These are phyloP conservation scores for Eulemur rubriventer DNA, from an alignment of 2,797 vertebrate genomes.

Conservation along the genomic window DNA sequence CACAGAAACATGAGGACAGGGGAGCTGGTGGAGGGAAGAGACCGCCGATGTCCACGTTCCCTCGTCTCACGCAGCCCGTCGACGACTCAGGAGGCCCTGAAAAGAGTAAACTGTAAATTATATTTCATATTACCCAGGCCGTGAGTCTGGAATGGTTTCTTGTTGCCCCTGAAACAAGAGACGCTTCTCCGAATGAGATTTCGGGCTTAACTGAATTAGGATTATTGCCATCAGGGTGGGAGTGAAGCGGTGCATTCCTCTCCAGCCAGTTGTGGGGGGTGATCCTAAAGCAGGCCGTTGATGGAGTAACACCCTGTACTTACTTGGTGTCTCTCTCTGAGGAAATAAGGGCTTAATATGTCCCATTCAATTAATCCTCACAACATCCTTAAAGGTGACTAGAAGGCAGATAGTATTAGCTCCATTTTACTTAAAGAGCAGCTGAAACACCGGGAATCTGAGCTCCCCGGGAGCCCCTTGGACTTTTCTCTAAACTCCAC, in stretches of 20 bases:
- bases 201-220: constrained; percentile 48
- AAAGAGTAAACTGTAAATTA: neutral
- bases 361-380: constrained; percentile 55
- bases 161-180: neutral
- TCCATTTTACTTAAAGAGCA: constrained; percentile 29
- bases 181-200: neutral
- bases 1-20: constrained; percentile 42
- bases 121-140: neutral
- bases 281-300: neutral
- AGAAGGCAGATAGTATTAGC: constrained; percentile 25
- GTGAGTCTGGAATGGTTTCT: neutral
- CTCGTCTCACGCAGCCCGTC: neutral
- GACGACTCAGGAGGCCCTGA: neutral
- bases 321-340: constrained; percentile 49
- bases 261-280: constrained; percentile 40
- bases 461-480: neutral
- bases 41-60: fast-evolving
- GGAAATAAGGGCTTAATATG: constrained; percentile 70
- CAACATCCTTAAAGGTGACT: constrained; percentile 57
- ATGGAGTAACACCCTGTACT: constrained; percentile 21
- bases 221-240: constrained; percentile 38
- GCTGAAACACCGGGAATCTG: neutral
- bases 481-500: neutral
- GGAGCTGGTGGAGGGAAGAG: neutral
- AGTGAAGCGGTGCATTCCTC: constrained; percentile 50